Conservation (phyloP, 2,113 vertebrate species). For the Physeter macrocephalus region DNA sequence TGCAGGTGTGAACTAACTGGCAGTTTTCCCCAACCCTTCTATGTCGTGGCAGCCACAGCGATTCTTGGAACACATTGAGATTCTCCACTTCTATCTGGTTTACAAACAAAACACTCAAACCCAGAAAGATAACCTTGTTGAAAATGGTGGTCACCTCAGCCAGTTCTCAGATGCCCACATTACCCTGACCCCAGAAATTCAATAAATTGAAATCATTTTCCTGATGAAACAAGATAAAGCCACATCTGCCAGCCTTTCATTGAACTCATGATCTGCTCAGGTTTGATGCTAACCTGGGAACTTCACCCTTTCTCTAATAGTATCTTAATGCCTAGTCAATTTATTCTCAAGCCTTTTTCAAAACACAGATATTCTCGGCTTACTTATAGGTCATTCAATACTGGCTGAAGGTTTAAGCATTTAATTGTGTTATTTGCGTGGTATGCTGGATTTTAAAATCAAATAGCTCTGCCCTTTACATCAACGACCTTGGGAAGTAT, state of each 20-base stretch:
- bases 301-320: neutral
- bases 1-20: slow-evolving; percentile 62
- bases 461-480: neutral
- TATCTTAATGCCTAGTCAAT: neutral
- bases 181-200: neutral
- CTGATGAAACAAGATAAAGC: neutral
- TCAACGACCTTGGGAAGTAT: neutral
- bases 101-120: neutral
- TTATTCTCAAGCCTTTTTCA: neutral
- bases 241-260: neutral
- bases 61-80: neutral
- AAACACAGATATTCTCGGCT: neutral
- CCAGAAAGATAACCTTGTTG: neutral
- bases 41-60: neutral
- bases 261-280: neutral
- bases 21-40: slow-evolving; percentile 43
- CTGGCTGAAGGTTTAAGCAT: neutral
- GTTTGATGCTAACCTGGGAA: neutral
- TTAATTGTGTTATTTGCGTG: neutral
- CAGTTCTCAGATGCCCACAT: neutral
- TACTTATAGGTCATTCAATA: neutral
- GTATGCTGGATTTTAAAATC: neutral
- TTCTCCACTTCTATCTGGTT: neutral
- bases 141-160: neutral
- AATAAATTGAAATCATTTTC: neutral